Conservation (phyloP, 2,888 invertebrate genomes). For the Pyralis farinalis region DNA sequence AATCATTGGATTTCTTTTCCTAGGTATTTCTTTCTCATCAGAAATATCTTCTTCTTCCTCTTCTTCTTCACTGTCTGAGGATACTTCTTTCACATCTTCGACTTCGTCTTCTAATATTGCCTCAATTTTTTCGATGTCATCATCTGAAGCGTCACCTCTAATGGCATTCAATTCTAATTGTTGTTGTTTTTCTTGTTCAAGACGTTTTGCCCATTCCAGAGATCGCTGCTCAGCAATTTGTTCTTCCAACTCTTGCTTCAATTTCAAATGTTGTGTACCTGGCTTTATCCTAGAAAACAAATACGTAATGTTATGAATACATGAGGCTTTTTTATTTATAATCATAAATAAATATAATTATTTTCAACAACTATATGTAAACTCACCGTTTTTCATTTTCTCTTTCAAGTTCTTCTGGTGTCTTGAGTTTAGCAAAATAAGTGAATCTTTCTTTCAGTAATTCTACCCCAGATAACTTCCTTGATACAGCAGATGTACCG, state of each 20-base stretch:
- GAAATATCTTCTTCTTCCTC: constrained; percentile 51
- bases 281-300: constrained; percentile 74
- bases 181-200: constrained; percentile 69
- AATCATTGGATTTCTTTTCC: constrained; percentile 59
- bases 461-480: constrained; percentile 81
- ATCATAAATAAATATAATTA: too few relatives aligned
- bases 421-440: constrained; percentile 82
- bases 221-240: constrained; percentile 87
- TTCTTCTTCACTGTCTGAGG: constrained; percentile 75
- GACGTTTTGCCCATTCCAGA: constrained; percentile 85
- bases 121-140: constrained; percentile 67
- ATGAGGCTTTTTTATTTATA: too few relatives aligned
- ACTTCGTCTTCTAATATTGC: constrained; percentile 52
- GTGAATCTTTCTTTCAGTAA: constrained; percentile 86
- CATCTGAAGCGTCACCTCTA: constrained; percentile 50
- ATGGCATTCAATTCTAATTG: constrained; percentile 59
- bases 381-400: constrained; percentile 80
- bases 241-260: constrained; percentile 86
- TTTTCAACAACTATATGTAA: background rate
- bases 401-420: constrained; percentile 72
- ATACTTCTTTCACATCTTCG: constrained; percentile 47
- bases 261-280: constrained; percentile 85
- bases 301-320: too few relatives aligned
- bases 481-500: constrained; percentile 32
- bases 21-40: constrained; percentile 55